A percentile compares a stretch with the other conserved stretches of the same genome.
Conservation (phyloP, 2,888 invertebrate genomes). For the Eumacrocentrus americanus region DNA sequence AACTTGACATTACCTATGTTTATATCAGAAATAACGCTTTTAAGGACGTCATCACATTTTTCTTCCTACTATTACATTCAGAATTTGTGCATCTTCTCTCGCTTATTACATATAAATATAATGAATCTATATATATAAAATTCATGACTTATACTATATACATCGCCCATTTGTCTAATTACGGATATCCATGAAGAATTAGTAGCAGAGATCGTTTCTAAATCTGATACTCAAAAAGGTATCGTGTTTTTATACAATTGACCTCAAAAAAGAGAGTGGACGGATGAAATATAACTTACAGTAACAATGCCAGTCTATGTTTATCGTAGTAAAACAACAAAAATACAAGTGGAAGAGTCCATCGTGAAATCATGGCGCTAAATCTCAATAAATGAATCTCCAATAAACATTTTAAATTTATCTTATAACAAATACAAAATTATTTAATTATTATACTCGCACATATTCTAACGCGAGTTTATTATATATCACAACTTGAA, state of each 20-base stretch:
- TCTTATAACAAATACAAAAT: background rate
- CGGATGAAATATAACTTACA: background rate
- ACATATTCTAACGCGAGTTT: constrained; percentile 24
- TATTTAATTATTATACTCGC: constrained; percentile 12
- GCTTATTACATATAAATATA: background rate
- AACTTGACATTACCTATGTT: no score
- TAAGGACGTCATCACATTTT: background rate
- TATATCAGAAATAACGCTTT: background rate
- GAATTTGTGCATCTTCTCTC: background rate
- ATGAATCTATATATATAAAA: background rate
- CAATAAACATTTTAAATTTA: background rate
- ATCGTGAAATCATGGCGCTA: background rate
- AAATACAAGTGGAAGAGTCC: background rate
- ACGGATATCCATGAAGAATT: no score
- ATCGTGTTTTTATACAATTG: no score
- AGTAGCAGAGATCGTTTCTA: no score
- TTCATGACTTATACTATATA: no score
- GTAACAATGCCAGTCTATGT: background rate
- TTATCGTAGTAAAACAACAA: background rate
- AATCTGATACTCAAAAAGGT: no score
- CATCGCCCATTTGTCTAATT: no score
- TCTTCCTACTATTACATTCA: background rate
- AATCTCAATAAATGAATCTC: background rate
- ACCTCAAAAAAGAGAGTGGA: no score
- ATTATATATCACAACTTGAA: constrained; percentile 40